Evolutionary conservation across 2,888 invertebrate species (phyloP), one percentile per base, ranked within the genome.

Genomic region (Aleiodes alternator): DNA sequence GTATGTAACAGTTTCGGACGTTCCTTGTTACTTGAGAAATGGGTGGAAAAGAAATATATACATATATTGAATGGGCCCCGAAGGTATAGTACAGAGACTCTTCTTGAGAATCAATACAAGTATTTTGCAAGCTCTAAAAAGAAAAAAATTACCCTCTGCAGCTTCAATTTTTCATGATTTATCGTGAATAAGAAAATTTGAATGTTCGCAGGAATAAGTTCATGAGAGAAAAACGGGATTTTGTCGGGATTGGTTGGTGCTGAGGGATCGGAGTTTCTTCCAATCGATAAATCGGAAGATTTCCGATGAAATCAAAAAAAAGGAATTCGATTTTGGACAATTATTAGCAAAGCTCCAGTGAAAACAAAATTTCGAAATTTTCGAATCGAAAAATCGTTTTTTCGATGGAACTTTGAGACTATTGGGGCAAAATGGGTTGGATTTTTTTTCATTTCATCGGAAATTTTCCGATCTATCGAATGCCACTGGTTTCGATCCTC

Each of bases 71-170:
- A 61, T 12, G 14, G n/a, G 14, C 48, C 43, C 61, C 48, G 11
- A 16, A 11, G 64, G 64, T 61, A 6, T 23, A 64, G 16, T 16
- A 43, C 61, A 55, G 16, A 55, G 0, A n/a, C 55, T 55, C 9
- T 53, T 5, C 53, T 14, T 5, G 55, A n/a, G 16, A 16, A 55
- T 16, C 16, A 7, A 16, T 14, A 11, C 8, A 55, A 55, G 11
- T 55, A 55, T 55, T 55, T 55, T 55, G 55, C 55, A 55, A 55
- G 14, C 55, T 55, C 55, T 7, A 55, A 55, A 55, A 55, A 55
- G 12, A 55, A 55, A 55, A 55, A n/a, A 55, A 55, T 16, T 55
- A 43, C 11, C 43, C 43, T 43, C 9, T 8, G 9, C 8, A 43
- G 11, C 43, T 43, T 43, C 43, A 43, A 43, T 43, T 43, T 43